Conservation (phyloP, 2,888 invertebrate species). For the Biston betularia region DNA sequence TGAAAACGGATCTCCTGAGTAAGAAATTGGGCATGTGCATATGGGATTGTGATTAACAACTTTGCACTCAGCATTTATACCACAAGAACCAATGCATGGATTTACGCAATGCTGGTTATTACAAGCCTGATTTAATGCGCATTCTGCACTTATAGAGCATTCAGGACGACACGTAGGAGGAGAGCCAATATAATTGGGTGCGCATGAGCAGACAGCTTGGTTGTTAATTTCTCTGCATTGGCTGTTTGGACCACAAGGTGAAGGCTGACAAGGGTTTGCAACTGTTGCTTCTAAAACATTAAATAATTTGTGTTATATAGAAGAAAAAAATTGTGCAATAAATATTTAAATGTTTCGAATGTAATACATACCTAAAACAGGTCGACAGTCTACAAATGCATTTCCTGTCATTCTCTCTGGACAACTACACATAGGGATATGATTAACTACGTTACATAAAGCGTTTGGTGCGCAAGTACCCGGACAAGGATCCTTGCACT, state of each 20-base stretch:
- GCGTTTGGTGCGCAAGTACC: conserved; percentile 92
- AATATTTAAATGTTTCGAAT: not conserved
- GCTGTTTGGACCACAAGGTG: conserved; percentile 88
- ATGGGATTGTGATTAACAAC: conserved; percentile 92
- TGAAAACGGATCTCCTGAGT: conserved; percentile 89
- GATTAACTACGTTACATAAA: conserved; percentile 89
- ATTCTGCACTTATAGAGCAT: conserved; percentile 90
- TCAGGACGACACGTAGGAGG: conserved; percentile 91
- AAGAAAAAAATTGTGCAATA: not conserved
- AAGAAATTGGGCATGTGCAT: conserved; percentile 88
- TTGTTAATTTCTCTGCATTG: conserved; percentile 87
- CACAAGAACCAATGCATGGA: conserved; percentile 91
- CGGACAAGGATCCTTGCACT: conserved; percentile 92
- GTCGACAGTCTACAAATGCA: conserved; percentile 88
- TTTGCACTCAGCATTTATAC: conserved; percentile 89
- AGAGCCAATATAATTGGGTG: conserved; percentile 87
- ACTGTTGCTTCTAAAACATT: conserved; percentile 80
- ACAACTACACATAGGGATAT: conserved; percentile 87
- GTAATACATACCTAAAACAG: conserved; percentile 76
- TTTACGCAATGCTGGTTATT: conserved; percentile 89
- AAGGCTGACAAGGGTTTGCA: conserved; percentile 87
- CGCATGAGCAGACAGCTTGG: conserved; percentile 90
- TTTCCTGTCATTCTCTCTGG: conserved; percentile 89
- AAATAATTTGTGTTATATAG: conserved; percentile 8
- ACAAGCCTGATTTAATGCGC: conserved; percentile 90